Percentiles rank a stretch among this genome's conserved stretches.
These are phyloP conservation scores for Erebia palarica DNA, from an alignment of 2,888 invertebrate genomes.

Conservation along the genomic window DNA sequence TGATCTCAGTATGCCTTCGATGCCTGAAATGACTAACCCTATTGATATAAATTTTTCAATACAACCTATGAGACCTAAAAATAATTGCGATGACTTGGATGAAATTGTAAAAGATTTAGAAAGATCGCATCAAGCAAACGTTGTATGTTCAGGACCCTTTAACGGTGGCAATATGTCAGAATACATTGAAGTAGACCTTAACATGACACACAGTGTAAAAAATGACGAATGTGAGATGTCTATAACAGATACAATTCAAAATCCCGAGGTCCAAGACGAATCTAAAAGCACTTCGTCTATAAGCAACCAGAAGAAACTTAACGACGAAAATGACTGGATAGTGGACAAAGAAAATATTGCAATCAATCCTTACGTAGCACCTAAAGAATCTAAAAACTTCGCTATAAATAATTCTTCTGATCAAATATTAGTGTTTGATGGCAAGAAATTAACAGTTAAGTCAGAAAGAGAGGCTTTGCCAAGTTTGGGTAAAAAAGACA, in stretches of 20 bases:
- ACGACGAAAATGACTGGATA: slow-evolving; percentile 53
- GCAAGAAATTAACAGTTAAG: slow-evolving; percentile 63
- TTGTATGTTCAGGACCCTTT: slow-evolving; percentile 50
- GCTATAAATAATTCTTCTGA: slow-evolving; percentile 58
- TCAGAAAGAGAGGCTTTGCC: slow-evolving; percentile 41
- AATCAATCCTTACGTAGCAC: slow-evolving; percentile 62
- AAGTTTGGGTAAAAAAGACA: slow-evolving; percentile 41
- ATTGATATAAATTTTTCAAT: slow-evolving; percentile 68
- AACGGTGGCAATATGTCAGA: slow-evolving; percentile 55
- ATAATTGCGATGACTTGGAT: slow-evolving; percentile 62
- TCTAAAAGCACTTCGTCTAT: slow-evolving; percentile 46
- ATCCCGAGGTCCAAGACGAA: slow-evolving; percentile 60
- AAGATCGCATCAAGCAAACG: slow-evolving; percentile 44
- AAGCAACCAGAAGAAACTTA: slow-evolving; percentile 45
- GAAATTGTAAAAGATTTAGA: slow-evolving; percentile 62
- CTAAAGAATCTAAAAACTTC: slow-evolving; percentile 59
- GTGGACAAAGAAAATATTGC: slow-evolving; percentile 72
- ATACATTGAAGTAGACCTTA: slow-evolving; percentile 69
- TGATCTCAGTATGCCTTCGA: slow-evolving; percentile 53
- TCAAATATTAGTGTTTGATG: slow-evolving; percentile 69
- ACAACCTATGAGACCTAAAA: slow-evolving; percentile 46
- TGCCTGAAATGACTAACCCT: slow-evolving; percentile 57
- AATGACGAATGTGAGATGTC: slow-evolving; percentile 68
- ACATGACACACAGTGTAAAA: slow-evolving; percentile 54
- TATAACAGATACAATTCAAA: slow-evolving; percentile 65